Base-by-base conservation (phyloP, 2,888 invertebrate genomes). In the Galerucella nymphaeae region DNA sequence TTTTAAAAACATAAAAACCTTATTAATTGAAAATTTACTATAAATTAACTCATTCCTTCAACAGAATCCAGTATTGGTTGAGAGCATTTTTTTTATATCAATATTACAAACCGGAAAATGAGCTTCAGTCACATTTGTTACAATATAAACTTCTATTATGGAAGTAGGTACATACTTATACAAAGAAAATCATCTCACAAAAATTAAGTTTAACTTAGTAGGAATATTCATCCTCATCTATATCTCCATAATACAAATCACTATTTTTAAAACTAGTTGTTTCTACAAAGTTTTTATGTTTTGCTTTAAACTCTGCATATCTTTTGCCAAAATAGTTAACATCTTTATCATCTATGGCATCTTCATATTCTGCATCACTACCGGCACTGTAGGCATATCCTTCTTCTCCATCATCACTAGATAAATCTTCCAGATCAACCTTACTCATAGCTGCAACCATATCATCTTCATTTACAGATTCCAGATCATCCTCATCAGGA, bases 271-370 rank as follows among this genome's bases (percentile, higher is more conserved):
- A 14, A 14, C 65, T 72, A 48, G 65, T 71, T 23, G 76, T 75
- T 38, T 80, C 80, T 13, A 84, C 77, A 73, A 83, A 82, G 70
- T 84, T 79, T 57, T 83, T 84, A 55, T 86, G 84, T 73, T 84
- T 89, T 0, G 90, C 90, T 83, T 91, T 93, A 80, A 92, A 93
- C 74, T 88, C 89, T 0, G 93, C 93, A 79, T 93, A 93, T 13
- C 89, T 89, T 73, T 88, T 87, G 0, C 93, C 93, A 80, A 91
- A 92, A 3, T 88, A 85, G 71, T 90, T 87, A 0, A 89, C 90
- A 82, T 93, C 92, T 64, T 82, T 82, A 69, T 84, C 85, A 81
- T 88, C 87, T 41, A 87, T 78, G 80, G 87, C 87, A 74, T 85
- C 84, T 74, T 87, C 87, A 75, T 85, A 86, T 4, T 83, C 83